Conservation (phyloP, 1,140 invertebrate species). For the Globodera rostochiensis region DNA sequence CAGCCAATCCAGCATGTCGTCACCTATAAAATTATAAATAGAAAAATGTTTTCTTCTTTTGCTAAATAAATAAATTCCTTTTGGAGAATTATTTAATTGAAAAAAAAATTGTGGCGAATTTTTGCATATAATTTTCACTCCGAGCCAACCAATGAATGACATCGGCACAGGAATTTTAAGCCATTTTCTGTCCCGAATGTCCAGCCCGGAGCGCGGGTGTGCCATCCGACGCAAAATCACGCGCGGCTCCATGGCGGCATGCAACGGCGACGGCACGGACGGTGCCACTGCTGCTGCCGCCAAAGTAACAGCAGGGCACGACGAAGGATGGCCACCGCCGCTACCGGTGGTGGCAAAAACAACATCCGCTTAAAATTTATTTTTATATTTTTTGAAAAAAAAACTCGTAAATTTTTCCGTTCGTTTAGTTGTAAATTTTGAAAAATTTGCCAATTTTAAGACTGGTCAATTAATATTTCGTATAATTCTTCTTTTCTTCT, state of each 20-base stretch:
- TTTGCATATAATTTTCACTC: neutral
- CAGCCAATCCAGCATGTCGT: slow-evolving; percentile 54
- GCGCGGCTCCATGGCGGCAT: slow-evolving; percentile 33
- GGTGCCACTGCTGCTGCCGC: slow-evolving; percentile 3
- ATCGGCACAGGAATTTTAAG: slow-evolving; percentile 98
- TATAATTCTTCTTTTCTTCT: too few relatives aligned
- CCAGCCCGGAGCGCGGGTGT: slow-evolving; percentile 87
- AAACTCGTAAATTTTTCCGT: slow-evolving; percentile 36
- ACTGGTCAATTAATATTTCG: too few relatives aligned
- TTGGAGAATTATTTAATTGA: neutral
- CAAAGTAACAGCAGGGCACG: neutral
- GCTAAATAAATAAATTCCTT: slow-evolving; percentile 23
- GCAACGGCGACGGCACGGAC: slow-evolving; percentile 7
- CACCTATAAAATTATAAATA: slow-evolving; percentile 28
- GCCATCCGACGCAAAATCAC: slow-evolving; percentile 76
- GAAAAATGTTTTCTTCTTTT: neutral
- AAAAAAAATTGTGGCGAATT: neutral
- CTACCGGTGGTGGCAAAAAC: slow-evolving; percentile 7
- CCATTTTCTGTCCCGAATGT: slow-evolving; percentile 96
- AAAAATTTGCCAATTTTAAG: neutral
- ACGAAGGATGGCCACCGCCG: neutral
- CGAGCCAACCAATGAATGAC: slow-evolving; percentile 80
- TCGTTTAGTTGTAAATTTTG: neutral
- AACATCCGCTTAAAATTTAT: slow-evolving; percentile 20
- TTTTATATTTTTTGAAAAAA: neutral